phyloP scores from a whole-genome alignment of 1,140 invertebrate species.

The Ceratitis capitata region DNA sequence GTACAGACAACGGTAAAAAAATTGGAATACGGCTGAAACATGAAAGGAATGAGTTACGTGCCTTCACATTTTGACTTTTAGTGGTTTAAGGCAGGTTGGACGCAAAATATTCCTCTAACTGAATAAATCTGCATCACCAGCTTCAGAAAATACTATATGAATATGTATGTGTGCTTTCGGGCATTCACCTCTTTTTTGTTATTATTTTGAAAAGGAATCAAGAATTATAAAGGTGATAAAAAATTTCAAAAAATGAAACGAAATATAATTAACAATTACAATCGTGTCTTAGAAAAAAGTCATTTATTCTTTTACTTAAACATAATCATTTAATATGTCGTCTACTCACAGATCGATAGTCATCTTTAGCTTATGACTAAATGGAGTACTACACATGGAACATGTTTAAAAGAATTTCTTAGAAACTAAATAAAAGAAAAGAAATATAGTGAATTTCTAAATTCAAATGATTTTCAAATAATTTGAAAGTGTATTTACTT shows the following conservation, averaged over 20 bases:
- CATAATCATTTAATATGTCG: not conserved
- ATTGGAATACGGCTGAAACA: too few relatives aligned
- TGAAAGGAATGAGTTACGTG: too few relatives aligned
- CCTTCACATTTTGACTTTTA: too few relatives aligned
- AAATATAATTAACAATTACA: not conserved
- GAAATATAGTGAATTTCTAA: not conserved
- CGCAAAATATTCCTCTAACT: too few relatives aligned
- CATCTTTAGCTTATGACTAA: not conserved
- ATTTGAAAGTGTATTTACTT: not conserved
- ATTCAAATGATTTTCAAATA: not conserved
- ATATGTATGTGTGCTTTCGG: too few relatives aligned
- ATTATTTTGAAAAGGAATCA: too few relatives aligned
- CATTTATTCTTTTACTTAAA: not conserved
- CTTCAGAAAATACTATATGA: too few relatives aligned
- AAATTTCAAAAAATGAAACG: conserved; percentile 22
- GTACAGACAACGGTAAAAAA: too few relatives aligned
- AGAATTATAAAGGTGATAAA: too few relatives aligned
- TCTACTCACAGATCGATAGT: not conserved
- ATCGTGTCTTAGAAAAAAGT: conserved; percentile 25
- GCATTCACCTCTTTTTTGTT: too few relatives aligned
- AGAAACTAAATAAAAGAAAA: not conserved
- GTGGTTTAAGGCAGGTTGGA: too few relatives aligned
- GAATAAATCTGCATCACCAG: too few relatives aligned
- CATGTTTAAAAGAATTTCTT: not conserved
- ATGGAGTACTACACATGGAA: not conserved